Conservation (phyloP, 2,888 invertebrate genomes). For the Steinernema hermaphroditum region DNA sequence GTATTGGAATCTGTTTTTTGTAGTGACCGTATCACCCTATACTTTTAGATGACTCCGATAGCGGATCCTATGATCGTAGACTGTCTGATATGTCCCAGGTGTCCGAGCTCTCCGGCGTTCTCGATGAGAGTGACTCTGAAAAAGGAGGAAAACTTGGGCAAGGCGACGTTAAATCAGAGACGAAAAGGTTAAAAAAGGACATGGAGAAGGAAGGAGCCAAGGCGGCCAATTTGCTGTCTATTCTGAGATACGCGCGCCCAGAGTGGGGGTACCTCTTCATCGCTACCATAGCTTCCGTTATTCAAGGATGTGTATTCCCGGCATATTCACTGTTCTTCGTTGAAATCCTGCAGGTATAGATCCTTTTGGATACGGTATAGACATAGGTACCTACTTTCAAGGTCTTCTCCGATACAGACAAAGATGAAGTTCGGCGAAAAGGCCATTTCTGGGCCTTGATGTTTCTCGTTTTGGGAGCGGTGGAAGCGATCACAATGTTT, state of each 20-base stretch:
- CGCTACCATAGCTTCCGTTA: constrained; percentile 66
- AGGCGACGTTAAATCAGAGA: constrained; percentile 28
- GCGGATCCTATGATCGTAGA: constrained; percentile 5
- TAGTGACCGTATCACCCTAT: background rate
- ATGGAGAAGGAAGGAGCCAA: constrained; percentile 46
- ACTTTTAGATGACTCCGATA: background rate
- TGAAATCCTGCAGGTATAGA: constrained; percentile 57
- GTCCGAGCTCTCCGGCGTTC: constrained; percentile 22
- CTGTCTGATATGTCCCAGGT: constrained; percentile 22
- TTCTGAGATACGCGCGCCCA: constrained; percentile 66
- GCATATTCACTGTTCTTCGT: constrained; percentile 69
- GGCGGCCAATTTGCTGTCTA: constrained; percentile 53
- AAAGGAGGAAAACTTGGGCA: constrained; percentile 40
- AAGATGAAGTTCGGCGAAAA: constrained; percentile 63
- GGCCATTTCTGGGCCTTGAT: constrained; percentile 69
- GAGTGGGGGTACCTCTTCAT: constrained; percentile 66
- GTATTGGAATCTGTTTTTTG: background rate
- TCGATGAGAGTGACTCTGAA: constrained; percentile 34
- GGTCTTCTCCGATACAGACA: constrained; percentile 58
- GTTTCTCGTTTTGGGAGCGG: constrained; percentile 66
- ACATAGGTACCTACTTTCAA: too few species aligned
- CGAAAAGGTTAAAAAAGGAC: constrained; percentile 37
- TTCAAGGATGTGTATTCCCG: constrained; percentile 69
- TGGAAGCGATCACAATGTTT: constrained; percentile 66
- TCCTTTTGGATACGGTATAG: too few species aligned